phyloP scores from a whole-genome alignment of 53 echinoderm and acorn worm species.

The Holothuria leucospilota region DNA sequence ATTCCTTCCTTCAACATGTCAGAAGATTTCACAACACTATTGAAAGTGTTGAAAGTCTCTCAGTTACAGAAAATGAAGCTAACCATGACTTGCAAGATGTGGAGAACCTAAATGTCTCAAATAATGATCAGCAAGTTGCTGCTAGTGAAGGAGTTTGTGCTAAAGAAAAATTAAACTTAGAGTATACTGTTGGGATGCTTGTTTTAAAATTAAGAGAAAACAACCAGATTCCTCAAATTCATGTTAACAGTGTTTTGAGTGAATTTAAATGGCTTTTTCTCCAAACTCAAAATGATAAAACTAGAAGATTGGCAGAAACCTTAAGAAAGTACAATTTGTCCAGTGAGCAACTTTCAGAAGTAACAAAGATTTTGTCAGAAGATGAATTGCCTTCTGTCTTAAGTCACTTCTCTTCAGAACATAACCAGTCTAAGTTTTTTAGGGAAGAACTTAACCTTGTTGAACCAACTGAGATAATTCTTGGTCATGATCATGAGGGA shows the following conservation, averaged over 20 bases:
- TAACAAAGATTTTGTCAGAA: conserved; percentile 20
- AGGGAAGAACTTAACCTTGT: background rate
- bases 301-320: background rate
- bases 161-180: background rate
- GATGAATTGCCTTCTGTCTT: background rate
- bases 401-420: background rate
- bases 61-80: background rate
- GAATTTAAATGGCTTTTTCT: background rate
- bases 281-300: conserved; percentile 8
- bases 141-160: background rate
- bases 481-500: background rate
- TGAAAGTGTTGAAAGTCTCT: background rate
- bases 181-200: background rate
- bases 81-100: background rate
- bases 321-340: conserved; percentile 14
- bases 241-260: background rate
- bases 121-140: background rate
- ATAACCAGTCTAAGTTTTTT: background rate
- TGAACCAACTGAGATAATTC: conserved; percentile 16
- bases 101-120: background rate
- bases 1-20: background rate
- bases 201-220: conserved; percentile 7
- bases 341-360: background rate
- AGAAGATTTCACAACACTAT: background rate
- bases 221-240: background rate